phyloP scores from a whole-genome alignment of 2,113 vertebrate genomes.

The Tamias sibiricus region DNA sequence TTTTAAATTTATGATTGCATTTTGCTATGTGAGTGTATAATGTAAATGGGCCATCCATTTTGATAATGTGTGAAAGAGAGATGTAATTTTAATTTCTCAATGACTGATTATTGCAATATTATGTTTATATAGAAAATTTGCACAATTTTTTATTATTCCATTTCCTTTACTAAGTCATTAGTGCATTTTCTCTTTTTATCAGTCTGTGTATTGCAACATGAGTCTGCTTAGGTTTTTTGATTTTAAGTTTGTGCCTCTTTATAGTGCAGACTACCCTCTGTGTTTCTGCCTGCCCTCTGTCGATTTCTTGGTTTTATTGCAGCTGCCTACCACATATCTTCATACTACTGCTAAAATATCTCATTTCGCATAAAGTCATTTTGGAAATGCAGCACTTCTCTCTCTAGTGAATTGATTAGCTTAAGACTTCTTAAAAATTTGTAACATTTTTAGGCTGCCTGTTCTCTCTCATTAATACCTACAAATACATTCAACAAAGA shows the following conservation, averaged over 20 bases:
- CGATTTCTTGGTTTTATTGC: not conserved
- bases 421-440: slow-evolving; percentile 46
- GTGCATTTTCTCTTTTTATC: not conserved
- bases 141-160: not conserved
- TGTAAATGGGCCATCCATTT: not conserved
- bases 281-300: not conserved
- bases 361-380: not conserved
- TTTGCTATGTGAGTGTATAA: not conserved
- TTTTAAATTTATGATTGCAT: not conserved
- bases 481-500: slow-evolving; percentile 36
- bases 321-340: not conserved
- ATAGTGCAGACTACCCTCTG: not conserved
- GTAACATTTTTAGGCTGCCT: not conserved
- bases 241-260: not conserved
- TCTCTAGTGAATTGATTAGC: slow-evolving; percentile 37
- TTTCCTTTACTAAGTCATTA: not conserved
- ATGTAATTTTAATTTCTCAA: not conserved
- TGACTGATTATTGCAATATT: not conserved
- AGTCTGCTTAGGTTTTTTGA: not conserved
- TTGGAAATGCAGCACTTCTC: not conserved
- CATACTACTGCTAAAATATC: not conserved
- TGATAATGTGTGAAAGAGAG: not conserved
- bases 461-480: slow-evolving; percentile 68
- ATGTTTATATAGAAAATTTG: not conserved
- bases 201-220: not conserved